phyloP scores from a whole-genome alignment of 2,113 vertebrate genomes.

The Microcebus tavaratra region DNA sequence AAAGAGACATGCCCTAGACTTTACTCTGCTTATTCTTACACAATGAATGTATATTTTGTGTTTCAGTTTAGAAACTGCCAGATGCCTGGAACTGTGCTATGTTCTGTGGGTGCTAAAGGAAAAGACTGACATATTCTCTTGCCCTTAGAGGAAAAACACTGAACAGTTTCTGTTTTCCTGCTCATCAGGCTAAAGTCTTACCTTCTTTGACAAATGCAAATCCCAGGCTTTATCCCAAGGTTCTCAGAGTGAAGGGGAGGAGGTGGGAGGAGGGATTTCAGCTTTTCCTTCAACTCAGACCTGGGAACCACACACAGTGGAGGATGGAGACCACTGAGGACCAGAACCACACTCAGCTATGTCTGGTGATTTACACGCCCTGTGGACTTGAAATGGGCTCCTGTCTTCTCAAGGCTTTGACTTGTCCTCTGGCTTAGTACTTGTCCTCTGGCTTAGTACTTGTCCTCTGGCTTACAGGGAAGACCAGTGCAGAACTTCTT shows the following conservation, averaged over 20 bases:
- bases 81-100: neutral
- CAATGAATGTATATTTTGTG: neutral
- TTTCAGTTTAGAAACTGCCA: conserved; percentile 7
- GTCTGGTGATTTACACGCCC: neutral
- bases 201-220: neutral
- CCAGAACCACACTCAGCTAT: neutral
- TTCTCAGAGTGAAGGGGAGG: neutral
- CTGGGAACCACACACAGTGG: neutral
- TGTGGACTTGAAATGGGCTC: neutral
- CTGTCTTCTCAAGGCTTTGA: neutral
- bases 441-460: too few species aligned
- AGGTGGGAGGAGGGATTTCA: neutral
- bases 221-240: neutral
- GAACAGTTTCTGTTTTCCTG: neutral
- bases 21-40: conserved; percentile 31
- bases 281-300: neutral
- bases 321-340: too few species aligned
- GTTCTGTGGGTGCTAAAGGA: neutral
- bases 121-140: conserved; percentile 24
- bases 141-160: neutral
- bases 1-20: neutral
- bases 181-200: neutral
- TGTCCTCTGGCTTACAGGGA: neutral
- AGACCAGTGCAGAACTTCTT: neutral
- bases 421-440: neutral